Percentiles rank a stretch among this genome's conserved stretches.
These are phyloP conservation scores for Xestia xanthographa DNA, from an alignment of 2,888 invertebrate genomes.

Conservation along the genomic window DNA sequence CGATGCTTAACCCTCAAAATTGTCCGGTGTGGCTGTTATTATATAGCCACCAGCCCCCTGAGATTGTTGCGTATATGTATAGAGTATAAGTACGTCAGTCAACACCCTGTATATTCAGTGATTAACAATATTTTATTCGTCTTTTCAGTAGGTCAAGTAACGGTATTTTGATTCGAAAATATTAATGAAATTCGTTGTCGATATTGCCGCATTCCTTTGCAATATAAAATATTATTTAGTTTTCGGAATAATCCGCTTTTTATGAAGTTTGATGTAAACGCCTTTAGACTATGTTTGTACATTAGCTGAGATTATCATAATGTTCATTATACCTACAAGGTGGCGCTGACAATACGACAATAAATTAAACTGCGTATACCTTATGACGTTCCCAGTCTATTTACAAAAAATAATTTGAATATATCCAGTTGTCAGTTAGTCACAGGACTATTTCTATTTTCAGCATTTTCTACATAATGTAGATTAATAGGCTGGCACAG, in stretches of 20 bases:
- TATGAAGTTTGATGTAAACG: conserved; percentile 32
- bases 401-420: no score
- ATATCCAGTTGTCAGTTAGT: no score
- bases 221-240: conserved; percentile 43
- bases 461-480: no score
- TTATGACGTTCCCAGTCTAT: no score
- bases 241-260: conserved; percentile 30
- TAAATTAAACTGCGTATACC: no score
- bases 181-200: conserved; percentile 42
- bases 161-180: conserved; percentile 55
- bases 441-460: no score
- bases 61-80: no score
- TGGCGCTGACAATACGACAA: no score
- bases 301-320: neutral
- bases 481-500: no score
- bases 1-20: no score
- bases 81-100: neutral
- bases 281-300: neutral
- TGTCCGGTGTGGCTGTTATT: no score
- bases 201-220: conserved; percentile 49
- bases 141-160: conserved; percentile 45
- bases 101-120: conserved; percentile 18
- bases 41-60: no score
- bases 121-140: conserved; percentile 34
- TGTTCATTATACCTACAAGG: neutral